Evolutionary conservation across 2,888 invertebrate species (phyloP), one percentile per base, ranked within the genome.

Genomic region (Vesta saturnalis): DNA sequence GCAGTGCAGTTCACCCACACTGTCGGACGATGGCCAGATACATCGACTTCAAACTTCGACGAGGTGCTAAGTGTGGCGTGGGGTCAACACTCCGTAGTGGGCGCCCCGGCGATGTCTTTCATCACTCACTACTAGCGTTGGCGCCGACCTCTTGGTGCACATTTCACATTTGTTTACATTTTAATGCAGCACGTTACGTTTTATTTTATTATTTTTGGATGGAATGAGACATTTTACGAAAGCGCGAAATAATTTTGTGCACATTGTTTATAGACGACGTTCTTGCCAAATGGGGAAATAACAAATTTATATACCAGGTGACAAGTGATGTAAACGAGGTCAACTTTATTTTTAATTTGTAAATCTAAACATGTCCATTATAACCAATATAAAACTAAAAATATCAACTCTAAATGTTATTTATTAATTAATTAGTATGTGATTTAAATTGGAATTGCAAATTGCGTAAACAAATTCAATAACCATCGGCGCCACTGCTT

Each of bases 101-200:
- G 72, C 72, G 72, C 71, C 70, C 57, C 71, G 72, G 67, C 63
- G 72, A 73, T 73, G 72, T 71, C 72, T 72, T 72, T 73, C 71
- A 73, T 73, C 69, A 73, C 64, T 73, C 69, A 71, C 66, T 66
- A 64, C 62, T 64, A 58, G 70, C 69, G 69, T 73, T 73, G 72
- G 72, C 72, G 72, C 72, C 72, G 71, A 67, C 71, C 69, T 67
- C 71, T 73, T 73, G 72, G 71, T 73, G 67, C 64, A 71, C 67
- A 60, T 54, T 62, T 68, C 60, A 70, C 66, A 61, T 68, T 71
- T 71, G 72, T 72, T 72, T 70, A 69, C 61, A 55, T 67, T 70
- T 67, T 63, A 61, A 63, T 65, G 62, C 68, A 60, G 56, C 68
- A 15, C 23, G 35, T 59, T 61, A 54, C 55, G 54, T 61, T 64